Evolutionary conservation across 2,888 invertebrate genomes (phyloP), one percentile per base, ranked within the genome.

Genomic region (Xestia rhomboidea): DNA sequence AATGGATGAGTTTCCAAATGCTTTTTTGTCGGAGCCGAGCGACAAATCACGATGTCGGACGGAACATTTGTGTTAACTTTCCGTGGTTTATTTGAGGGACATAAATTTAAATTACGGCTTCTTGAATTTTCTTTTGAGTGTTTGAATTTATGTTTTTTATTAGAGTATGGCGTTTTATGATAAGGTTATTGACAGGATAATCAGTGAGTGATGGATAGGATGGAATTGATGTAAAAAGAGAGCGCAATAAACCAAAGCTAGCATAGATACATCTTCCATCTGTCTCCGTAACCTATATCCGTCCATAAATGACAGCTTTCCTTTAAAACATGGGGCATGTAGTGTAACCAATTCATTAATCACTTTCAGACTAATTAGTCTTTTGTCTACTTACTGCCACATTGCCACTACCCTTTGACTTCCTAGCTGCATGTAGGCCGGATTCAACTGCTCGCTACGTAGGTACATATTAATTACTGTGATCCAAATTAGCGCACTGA

Each of bases 391-490:
- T 15, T 51, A 30, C 70, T 85, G 49, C 83, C 87, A 68, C 69
- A 82, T 88, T 86, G 68, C 72, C 68, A 13, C 38, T 51, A 81
- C 76, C 72, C 74, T 83, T 83, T 76, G 15, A 68, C 57, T 77
- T 85, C 77, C 24, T 7, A 71, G 34, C 46, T 87, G 64, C 57
- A 68, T 69, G 85, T 77, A n/a, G 11, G 38, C 70, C 79, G 83
- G 78, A 79, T 85, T 79, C 79, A 78, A 85, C 76, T 72, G 79
- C 79, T 82, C 76, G 81, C 81, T 83, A 77, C 77, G 78, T 69
- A 84, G 86, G 92, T 92, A 93, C 91, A 93, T 94, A 95, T 95
- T 95, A 95, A 95, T 96, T 95, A 95, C 94, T 92, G 90, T 89
- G 90, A 93, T 92, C 91, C 92, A 93, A 95, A 96, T 95, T 95